Evolutionary conservation across 2,797 vertebrate species (phyloP), one percentile per base, ranked within the genome.

Genomic region (Ptychadena robeensis): DNA sequence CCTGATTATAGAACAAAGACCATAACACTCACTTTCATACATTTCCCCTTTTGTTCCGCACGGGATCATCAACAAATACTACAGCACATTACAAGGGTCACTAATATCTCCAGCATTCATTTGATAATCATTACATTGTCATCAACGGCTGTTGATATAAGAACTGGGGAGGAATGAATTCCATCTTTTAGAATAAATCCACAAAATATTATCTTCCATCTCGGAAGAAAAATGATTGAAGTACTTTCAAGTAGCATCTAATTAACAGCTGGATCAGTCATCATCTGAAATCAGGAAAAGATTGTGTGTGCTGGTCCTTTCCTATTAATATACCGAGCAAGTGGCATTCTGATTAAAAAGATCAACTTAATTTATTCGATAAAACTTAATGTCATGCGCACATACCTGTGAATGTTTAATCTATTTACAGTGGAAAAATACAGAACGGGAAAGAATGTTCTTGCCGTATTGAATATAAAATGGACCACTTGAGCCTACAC

Each of bases 241-340:
- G 63, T 76, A 12, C 25, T 76, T 76, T 76, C n/a, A 76, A 64
- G 32, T 31, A 64, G 14, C 59, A 40, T 65, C 63, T 76, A 76
- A 76, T 76, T 76, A 76, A 40, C 73, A 76, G 73, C 37, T 44
- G 57, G 73, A 61, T 61, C 31, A 35, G 22, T 1, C 35, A 69
- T 69, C 35, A 35, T 34, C 27, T 10, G 9, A 61, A 61, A 61
- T 61, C 59, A 61, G 2, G n/a, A 61, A 61, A 61, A 61, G 59
- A 61, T 61, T 61, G 59, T 12, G n/a, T 28, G 59, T 61, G 59
- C 59, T 25, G 59, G 25, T 61, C 25, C 25, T 61, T 1, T 61
- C n/a, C 25, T 25, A 61, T 61, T 61, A 61, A 10, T 61, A 11
- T 25, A 25, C n/a, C 4, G 59, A 61, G 25, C 9, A 25, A 28